A percentile compares a stretch with the other conserved stretches of the same genome.
Conservation (phyloP, 2,888 invertebrate genomes). For the Megalurothrips usitatus region DNA sequence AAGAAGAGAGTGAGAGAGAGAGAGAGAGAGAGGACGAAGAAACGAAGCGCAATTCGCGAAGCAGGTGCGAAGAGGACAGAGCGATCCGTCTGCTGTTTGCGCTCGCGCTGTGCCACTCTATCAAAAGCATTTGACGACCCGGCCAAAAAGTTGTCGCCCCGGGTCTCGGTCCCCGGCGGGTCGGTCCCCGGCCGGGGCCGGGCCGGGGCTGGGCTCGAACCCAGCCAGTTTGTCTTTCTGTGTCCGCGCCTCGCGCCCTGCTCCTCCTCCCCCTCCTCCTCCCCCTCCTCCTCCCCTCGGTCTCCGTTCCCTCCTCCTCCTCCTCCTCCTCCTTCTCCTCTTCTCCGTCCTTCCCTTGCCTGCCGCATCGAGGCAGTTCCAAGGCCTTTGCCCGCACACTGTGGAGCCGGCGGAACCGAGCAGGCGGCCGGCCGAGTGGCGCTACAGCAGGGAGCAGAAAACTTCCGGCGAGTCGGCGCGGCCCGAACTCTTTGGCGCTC, state of each 20-base stretch:
- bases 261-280: not conserved
- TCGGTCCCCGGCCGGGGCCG: too few relatives aligned
- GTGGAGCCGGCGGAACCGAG: too few relatives aligned
- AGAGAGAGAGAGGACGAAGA: not conserved
- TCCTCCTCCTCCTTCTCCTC: too few relatives aligned
- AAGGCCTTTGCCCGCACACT: not conserved
- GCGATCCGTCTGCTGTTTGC: not conserved
- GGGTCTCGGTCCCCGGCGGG: too few relatives aligned
- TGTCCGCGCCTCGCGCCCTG: too few relatives aligned
- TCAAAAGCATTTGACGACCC: too few relatives aligned
- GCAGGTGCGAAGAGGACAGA: not conserved
- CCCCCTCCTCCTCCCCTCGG: not conserved
- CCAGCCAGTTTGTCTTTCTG: too few relatives aligned
- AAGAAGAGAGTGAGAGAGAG: constrained; percentile 1
- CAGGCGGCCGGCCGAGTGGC: not conserved
- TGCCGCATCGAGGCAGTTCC: not conserved
- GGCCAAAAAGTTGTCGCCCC: too few relatives aligned
- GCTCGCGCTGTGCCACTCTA: too few relatives aligned
- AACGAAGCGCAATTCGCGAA: not conserved
- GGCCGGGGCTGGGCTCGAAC: too few relatives aligned
- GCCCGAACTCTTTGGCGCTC: not conserved
- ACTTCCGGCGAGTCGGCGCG: not conserved
- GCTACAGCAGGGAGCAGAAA: constrained; percentile 12
- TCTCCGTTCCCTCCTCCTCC: not conserved
- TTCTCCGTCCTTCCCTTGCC: not conserved